Percentiles rank a stretch among this genome's conserved stretches.
phyloP scores from a whole-genome alignment of 2,113 vertebrate species.

The Cyanoramphus novaezelandiae region DNA sequence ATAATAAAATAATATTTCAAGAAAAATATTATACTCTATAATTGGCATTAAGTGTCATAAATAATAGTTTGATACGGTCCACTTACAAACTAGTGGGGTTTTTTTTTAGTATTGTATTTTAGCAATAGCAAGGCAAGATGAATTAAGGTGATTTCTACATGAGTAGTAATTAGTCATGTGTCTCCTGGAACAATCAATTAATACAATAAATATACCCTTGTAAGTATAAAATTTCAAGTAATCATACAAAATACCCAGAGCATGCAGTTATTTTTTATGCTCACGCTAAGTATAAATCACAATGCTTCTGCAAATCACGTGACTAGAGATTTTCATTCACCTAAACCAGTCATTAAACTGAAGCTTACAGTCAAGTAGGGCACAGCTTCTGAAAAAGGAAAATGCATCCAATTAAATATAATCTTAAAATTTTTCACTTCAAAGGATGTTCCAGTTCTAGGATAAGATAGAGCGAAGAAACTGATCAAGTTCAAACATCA shows the following conservation, averaged over 20 bases:
- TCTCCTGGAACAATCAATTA: background rate
- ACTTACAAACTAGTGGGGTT: background rate
- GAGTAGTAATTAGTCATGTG: background rate
- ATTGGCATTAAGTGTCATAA: background rate
- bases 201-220: background rate
- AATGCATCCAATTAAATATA: background rate
- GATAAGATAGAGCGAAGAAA: background rate
- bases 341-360: background rate
- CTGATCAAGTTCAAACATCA: background rate
- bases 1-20: background rate
- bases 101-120: background rate
- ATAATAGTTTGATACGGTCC: background rate
- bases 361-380: background rate
- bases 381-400: background rate
- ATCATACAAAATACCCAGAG: background rate
- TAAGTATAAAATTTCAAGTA: background rate
- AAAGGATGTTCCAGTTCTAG: background rate
- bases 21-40: background rate
- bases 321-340: background rate
- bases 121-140: background rate
- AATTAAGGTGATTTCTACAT: background rate
- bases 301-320: background rate
- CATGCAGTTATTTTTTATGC: background rate
- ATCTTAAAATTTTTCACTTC: background rate
- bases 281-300: slow-evolving; percentile 29